Conservation (phyloP, 2,888 invertebrate genomes). For the Stomorhina lunata region DNA sequence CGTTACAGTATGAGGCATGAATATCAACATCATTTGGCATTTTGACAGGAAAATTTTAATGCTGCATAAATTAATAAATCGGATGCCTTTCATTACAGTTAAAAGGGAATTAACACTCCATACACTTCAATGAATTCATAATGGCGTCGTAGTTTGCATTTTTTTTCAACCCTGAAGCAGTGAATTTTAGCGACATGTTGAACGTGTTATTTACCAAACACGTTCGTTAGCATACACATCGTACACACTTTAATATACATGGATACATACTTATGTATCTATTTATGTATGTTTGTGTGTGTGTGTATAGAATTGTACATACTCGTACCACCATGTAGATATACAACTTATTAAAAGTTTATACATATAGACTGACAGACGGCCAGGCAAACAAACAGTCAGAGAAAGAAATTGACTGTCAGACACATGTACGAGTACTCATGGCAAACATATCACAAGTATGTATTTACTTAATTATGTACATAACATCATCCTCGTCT, state of each 20-base stretch:
- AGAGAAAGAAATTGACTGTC: not conserved
- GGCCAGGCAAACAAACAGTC: not conserved
- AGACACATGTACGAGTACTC: not conserved
- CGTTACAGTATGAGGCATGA: not conserved
- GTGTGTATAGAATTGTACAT: conserved; percentile 6
- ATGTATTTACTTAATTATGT: conserved; percentile 65
- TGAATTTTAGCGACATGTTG: conserved; percentile 75
- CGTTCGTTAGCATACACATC: conserved; percentile 73
- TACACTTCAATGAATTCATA: conserved; percentile 66
- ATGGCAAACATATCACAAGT: conserved; percentile 34
- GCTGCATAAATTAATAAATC: conserved; percentile 67
- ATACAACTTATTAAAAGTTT: conserved; percentile 4
- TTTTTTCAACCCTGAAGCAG: conserved; percentile 65
- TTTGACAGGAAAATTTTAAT: conserved; percentile 64
- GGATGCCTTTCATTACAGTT: conserved; percentile 66
- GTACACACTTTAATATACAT: not conserved
- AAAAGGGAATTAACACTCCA: conserved; percentile 67
- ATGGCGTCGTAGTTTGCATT: conserved; percentile 65
- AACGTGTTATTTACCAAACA: conserved; percentile 79
- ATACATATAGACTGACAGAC: conserved; percentile 4
- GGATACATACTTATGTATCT: conserved; percentile 8
- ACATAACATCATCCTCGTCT: conserved; percentile 44
- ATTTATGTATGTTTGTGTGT: too few species aligned
- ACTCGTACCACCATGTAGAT: conserved; percentile 14
- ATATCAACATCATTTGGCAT: conserved; percentile 64